phyloP scores from a whole-genome alignment of 2,888 invertebrate genomes.

The Plebejus argus region DNA sequence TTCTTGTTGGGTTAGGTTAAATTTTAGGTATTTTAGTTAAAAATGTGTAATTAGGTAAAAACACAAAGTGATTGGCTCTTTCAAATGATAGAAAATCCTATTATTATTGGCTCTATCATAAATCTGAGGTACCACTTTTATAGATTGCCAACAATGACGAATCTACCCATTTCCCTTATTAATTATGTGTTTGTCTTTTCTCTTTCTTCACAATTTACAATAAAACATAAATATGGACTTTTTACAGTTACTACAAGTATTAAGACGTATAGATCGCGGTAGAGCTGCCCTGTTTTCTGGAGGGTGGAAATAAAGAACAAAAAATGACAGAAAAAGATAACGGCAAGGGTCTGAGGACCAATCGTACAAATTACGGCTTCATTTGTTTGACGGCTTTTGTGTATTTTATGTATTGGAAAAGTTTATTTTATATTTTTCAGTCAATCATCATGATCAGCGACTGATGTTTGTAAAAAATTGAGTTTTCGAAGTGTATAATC shows the following conservation, averaged over 20 bases:
- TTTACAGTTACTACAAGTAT: too few species aligned
- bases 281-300: slow-evolving; percentile 67
- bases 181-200: too few species aligned
- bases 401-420: slow-evolving; percentile 34
- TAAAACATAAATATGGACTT: too few species aligned
- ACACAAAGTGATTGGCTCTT: too few species aligned
- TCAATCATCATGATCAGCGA: neutral
- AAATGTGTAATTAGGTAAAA: too few species aligned
- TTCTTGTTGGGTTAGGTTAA: neutral
- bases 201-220: too few species aligned
- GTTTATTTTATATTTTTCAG: slow-evolving; percentile 29
- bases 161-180: too few species aligned
- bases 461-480: neutral
- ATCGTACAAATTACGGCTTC: slow-evolving; percentile 71
- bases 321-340: slow-evolving; percentile 68
- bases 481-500: too few species aligned
- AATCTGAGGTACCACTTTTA: too few species aligned
- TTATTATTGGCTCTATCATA: too few species aligned
- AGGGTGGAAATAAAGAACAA: slow-evolving; percentile 74
- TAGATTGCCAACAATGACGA: too few species aligned
- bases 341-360: slow-evolving; percentile 60
- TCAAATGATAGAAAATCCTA: too few species aligned
- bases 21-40: neutral
- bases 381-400: slow-evolving; percentile 42
- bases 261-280: slow-evolving; percentile 48